Conservation (phyloP, 2,797 vertebrate genomes). For the Fundulus diaphanus region DNA sequence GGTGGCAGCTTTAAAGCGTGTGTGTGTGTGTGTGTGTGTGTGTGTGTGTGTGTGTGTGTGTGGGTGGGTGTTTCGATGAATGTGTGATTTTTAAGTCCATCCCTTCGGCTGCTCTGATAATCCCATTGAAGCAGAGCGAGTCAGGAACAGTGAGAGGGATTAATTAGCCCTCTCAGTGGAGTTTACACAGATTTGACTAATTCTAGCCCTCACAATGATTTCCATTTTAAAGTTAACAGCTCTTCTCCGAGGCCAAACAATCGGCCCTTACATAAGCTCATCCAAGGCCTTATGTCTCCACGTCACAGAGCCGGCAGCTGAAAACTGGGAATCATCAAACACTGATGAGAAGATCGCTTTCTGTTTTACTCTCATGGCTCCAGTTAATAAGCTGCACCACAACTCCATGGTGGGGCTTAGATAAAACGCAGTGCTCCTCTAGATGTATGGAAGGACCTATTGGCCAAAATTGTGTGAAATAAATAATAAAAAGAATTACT, state of each 20-base stretch:
- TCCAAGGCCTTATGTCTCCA: slow-evolving; percentile 60
- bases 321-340: slow-evolving; percentile 60
- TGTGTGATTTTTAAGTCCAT: slow-evolving; percentile 1
- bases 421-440: too few relatives aligned
- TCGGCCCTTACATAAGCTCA: slow-evolving; percentile 69
- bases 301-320: slow-evolving; percentile 65
- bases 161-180: slow-evolving; percentile 59
- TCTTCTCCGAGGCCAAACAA: slow-evolving; percentile 58
- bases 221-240: slow-evolving; percentile 58
- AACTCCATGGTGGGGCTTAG: too few relatives aligned
- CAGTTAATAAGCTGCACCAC: slow-evolving; percentile 27
- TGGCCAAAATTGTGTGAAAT: background rate
- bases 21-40: too few relatives aligned
- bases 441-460: too few relatives aligned
- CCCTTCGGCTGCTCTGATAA: slow-evolving; percentile 5
- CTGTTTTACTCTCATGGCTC: slow-evolving; percentile 43
- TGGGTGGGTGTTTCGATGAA: slow-evolving; percentile 19
- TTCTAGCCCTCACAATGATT: slow-evolving; percentile 38
- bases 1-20: slow-evolving; percentile 16
- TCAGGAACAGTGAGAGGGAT: slow-evolving; percentile 13
- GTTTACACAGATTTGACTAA: slow-evolving; percentile 65
- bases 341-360: slow-evolving; percentile 46
- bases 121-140: background rate
- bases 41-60: too few relatives aligned
- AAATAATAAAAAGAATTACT: too few relatives aligned